Evolutionary conservation across 2,113 vertebrate genomes (phyloP).

Genomic region (Thomomys bottae): DNA sequence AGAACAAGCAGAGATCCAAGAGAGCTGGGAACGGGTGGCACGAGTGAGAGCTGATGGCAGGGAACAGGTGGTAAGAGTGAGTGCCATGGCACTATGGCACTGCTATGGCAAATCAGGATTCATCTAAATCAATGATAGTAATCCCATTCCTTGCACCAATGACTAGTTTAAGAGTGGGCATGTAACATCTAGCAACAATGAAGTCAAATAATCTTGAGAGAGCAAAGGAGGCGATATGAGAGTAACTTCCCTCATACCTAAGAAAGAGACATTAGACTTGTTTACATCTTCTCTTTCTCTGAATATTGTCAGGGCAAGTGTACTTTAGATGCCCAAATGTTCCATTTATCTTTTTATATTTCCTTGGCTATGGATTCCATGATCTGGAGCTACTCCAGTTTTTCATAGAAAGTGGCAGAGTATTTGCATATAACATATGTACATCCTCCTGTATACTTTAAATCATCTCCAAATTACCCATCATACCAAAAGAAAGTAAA

Average conservation of each 20-base stretch:
- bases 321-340: neutral
- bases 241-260: neutral
- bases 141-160: neutral
- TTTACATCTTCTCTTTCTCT: neutral
- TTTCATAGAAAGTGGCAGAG: neutral
- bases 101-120: neutral
- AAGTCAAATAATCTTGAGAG: neutral
- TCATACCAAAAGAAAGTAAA: neutral
- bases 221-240: neutral
- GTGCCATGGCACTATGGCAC: neutral
- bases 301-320: neutral
- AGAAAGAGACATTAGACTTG: neutral
- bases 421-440: neutral
- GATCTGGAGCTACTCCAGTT: neutral
- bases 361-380: neutral
- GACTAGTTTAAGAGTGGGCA: neutral
- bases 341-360: conserved; percentile 23
- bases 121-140: conserved; percentile 4
- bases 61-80: neutral
- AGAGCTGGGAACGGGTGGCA: neutral
- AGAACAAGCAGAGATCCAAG: neutral
- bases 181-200: neutral
- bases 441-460: neutral
- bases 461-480: neutral
- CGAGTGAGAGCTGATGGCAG: neutral